Evolutionary conservation across 2,113 vertebrate genomes (phyloP).

Genomic region (Scomber colias): DNA sequence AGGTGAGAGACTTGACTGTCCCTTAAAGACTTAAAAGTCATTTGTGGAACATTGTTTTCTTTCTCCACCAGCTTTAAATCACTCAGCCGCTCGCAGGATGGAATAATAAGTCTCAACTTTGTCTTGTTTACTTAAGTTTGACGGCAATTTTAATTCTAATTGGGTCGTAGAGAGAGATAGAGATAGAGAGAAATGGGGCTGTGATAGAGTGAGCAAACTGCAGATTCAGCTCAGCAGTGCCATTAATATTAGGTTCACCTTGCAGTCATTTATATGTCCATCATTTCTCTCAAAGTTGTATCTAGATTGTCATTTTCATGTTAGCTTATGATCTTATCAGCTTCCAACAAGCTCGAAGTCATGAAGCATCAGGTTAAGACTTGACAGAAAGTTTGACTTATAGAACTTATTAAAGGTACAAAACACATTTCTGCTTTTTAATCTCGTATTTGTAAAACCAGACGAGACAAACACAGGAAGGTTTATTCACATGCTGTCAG

Average conservation of each 20-base stretch:
- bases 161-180: neutral
- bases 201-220: slow-evolving; percentile 9
- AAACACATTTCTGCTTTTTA: too few relatives aligned
- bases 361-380: too few relatives aligned
- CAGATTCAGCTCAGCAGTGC: slow-evolving; percentile 1
- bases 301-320: neutral
- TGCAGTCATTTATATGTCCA: neutral
- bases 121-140: slow-evolving; percentile 18
- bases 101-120: slow-evolving; percentile 19
- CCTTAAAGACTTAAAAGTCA: slow-evolving; percentile 9
- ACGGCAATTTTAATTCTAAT: neutral
- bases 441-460: too few relatives aligned
- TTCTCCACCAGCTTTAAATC: neutral
- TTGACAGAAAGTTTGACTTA: neutral
- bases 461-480: too few relatives aligned
- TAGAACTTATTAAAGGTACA: neutral
- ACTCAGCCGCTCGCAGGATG: neutral
- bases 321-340: neutral
- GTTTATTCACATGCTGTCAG: too few relatives aligned
- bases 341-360: neutral
- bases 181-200: neutral
- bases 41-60: slow-evolving; percentile 12
- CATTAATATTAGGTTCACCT: slow-evolving; percentile 12
- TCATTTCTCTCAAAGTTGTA: neutral
- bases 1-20: slow-evolving; percentile 22